Base-by-base conservation (phyloP, 2,888 invertebrate genomes). In the Apamea sordens region DNA sequence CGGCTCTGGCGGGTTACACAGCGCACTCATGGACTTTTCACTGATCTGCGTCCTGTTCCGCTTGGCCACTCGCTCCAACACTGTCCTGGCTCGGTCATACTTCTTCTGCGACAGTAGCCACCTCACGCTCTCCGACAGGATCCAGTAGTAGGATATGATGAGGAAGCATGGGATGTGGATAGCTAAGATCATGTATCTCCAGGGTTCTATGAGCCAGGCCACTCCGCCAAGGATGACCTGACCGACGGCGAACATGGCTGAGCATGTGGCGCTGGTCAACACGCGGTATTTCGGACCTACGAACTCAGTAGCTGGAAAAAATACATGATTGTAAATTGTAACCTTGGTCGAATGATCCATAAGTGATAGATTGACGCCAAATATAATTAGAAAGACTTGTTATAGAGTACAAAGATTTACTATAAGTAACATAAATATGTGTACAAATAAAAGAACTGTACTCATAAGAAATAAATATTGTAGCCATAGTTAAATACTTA, bases 271-370 rank as follows among this genome's bases (percentile, higher is more conserved):
- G 77, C 98, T 97, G 3, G 97, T 98, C 28, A 98, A 90, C 0
- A 98, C 98, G 61, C 98, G 97, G 80, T 97, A 97, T 73, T 97
- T 97, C 0, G 98, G 98, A 0, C 98, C 98, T 6, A 98, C 98
- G 87, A 98, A 94, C 93, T 98, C 98, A 79, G 98, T 97, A 71
- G 97, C 98, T 98, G 92, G 91, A 90, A 78, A 73, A 76, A 61
- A 75, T 28, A 63, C 18, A 65, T 71, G 10, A 74, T 65, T 69
- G 13, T 13, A 21, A 73, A 74, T 65, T 69, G 10, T 13, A 21
- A 73, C 4, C 28, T 41, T 41, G 15, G 6, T 80, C 5, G 3
- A 41, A 56, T 41, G 21, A 32, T 32, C 11, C 13, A 47, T 15
- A 64, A 6, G 24, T 70, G 10, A n/a, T 18, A 18, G 24, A 59